Conservation (phyloP, 2,888 invertebrate genomes). For the Crematogaster levior region DNA sequence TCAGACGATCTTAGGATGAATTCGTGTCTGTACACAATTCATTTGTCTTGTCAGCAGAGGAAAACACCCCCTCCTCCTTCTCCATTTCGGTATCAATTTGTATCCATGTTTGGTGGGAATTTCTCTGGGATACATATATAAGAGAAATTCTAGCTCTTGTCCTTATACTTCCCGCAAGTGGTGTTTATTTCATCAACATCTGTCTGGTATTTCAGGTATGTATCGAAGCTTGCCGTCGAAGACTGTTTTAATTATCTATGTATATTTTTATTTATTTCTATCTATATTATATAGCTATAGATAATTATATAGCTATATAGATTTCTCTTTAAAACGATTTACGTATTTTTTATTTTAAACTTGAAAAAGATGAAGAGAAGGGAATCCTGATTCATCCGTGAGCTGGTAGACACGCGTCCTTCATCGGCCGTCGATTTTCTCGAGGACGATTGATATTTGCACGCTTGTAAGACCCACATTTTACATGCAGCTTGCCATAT, state of each 20-base stretch:
- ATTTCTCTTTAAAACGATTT: not conserved
- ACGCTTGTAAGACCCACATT: conserved; percentile 13
- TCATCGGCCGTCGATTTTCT: conserved; percentile 35
- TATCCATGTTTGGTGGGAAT: conserved; percentile 36
- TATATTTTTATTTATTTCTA: not conserved
- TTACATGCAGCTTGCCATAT: conserved; percentile 10
- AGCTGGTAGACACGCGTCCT: conserved; percentile 18
- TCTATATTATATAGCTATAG: not conserved
- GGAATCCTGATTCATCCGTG: conserved; percentile 4
- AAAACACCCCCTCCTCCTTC: conserved; percentile 30
- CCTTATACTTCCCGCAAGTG: not conserved
- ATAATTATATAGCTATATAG: too few relatives aligned
- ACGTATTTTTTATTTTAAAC: not conserved
- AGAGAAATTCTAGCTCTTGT: not conserved
- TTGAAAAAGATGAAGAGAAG: not conserved
- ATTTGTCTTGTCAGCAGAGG: conserved; percentile 75
- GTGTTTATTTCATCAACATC: not conserved
- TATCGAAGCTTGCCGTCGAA: too few relatives aligned
- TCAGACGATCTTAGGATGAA: conserved; percentile 75
- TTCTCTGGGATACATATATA: not conserved
- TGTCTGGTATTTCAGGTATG: not conserved
- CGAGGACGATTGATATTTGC: conserved; percentile 23
- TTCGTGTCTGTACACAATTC: conserved; percentile 76
- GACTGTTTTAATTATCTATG: not conserved
- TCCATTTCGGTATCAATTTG: conserved; percentile 17